Base-by-base conservation (phyloP, 1,140 invertebrate species). In the Armadillidium nasatum region DNA sequence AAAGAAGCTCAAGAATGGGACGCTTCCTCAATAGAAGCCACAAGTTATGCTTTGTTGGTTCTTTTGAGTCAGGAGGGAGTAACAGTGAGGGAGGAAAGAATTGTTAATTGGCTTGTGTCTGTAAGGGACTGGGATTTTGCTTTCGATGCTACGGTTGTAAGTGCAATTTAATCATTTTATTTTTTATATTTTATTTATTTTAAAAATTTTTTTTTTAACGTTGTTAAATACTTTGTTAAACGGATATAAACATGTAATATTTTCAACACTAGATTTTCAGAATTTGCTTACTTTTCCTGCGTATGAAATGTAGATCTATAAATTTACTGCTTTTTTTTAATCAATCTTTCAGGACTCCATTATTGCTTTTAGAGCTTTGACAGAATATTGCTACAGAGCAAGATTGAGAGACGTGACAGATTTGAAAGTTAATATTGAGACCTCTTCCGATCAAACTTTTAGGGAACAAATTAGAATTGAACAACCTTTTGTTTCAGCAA, bases 41-140 rank as follows among this genome's bases (percentile, higher is more conserved):
- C 88, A 4, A 84, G 88, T 0, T 89, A 89, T 82, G 89, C 88
- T n/a, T 82, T 90, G 0, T 82, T 89, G 76, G 85, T 86, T 2
- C 86, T 87, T 70, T 81, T 87, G 10, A 79, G 82, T 6, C 80
- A 84, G n/a, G 86, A 87, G 50, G 86, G 86, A 0, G 80, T 86
- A 21, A 83, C 84, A 10, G 73, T 80, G 10, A 76, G 82, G 7
- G 72, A 83, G 21, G 85, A 78, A 23, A 23, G 69, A 22, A 78
- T 78, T 54, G 68, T 78, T 60, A 85, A 83, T 45, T 89, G 88
- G 88, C 82, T 90, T 6, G 87, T 86, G 78, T 85, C 85, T 6
- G 87, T 89, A 85, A 83, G 88, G 72, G 86, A 88, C 79, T 84
- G 84, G n/a, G 84, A 87, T 76, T 85, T 84, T 71, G 88, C 85